These are phyloP conservation scores for Drosophila auraria DNA, from an alignment of 1,140 invertebrate genomes.

Conservation along the genomic window DNA sequence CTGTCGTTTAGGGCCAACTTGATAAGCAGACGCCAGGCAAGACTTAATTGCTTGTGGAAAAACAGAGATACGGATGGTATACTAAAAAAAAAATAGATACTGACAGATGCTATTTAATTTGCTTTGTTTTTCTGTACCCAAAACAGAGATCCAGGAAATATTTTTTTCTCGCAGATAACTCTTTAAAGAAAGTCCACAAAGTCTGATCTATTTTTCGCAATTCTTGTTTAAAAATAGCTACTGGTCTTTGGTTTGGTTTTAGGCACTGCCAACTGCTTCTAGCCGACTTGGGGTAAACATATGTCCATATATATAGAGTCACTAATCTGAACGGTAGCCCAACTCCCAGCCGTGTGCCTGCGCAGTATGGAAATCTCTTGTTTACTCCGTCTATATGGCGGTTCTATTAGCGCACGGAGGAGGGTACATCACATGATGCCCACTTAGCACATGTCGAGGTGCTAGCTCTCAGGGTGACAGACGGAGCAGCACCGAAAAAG, in stretches of 20 bases:
- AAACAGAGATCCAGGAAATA: not conserved
- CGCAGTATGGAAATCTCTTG: conserved; percentile 35
- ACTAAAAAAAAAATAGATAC: conserved; percentile 21
- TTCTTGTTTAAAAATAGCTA: conserved; percentile 22
- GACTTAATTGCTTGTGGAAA: conserved; percentile 38
- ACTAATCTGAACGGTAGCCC: conserved; percentile 35
- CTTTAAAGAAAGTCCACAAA: not conserved
- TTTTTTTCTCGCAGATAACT: conserved; percentile 8
- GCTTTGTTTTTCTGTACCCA: not conserved
- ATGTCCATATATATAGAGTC: conserved; percentile 4
- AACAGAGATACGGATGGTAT: conserved; percentile 24
- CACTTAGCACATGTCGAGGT: conserved; percentile 66
- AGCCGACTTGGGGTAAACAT: conserved; percentile 3
- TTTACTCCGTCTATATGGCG: conserved; percentile 47
- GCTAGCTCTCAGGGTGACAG: conserved; percentile 42
- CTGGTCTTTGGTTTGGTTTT: conserved; percentile 16
- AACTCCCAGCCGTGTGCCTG: conserved; percentile 20
- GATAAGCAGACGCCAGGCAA: conserved; percentile 48
- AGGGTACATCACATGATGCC: conserved; percentile 60
- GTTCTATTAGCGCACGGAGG: conserved; percentile 38
- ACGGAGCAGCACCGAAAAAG: not conserved
- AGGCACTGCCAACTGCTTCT: conserved; percentile 44
- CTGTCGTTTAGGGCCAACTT: conserved; percentile 30
- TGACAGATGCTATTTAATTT: conserved; percentile 20
- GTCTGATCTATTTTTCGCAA: conserved; percentile 15